Conservation (phyloP, 2,113 vertebrate species). For the Strix aluco region DNA sequence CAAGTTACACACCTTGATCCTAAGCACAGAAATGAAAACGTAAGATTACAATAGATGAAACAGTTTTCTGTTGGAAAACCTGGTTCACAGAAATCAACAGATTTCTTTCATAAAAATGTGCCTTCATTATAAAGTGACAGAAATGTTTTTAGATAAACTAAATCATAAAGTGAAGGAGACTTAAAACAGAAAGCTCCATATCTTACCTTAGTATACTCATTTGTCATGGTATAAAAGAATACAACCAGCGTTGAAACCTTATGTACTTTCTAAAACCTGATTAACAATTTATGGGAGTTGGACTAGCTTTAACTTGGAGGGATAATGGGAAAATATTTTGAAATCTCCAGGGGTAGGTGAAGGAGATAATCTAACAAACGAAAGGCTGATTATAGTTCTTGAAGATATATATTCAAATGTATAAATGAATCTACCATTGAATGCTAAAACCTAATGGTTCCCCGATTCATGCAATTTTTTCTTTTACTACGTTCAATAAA, state of each 20-base stretch:
- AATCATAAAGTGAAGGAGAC: not conserved
- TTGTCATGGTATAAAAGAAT: not conserved
- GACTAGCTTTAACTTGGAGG: not conserved
- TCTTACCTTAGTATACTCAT: not conserved
- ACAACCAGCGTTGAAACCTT: not conserved
- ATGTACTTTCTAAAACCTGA: not conserved
- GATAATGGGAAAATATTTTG: not conserved
- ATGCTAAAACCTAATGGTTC: not conserved
- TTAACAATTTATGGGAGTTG: not conserved
- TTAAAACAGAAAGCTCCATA: not conserved
- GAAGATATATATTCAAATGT: not conserved
- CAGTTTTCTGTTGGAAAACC: not conserved
- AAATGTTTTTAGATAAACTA: not conserved
- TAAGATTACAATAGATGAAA: not conserved
- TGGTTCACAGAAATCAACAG: not conserved
- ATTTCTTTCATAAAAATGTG: not conserved
- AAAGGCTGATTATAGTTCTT: not conserved
- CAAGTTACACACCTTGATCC: not conserved
- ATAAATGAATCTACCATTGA: not conserved
- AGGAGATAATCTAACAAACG: not conserved
- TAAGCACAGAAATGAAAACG: not conserved
- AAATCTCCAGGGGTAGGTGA: not conserved
- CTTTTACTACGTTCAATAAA: conserved; percentile 34
- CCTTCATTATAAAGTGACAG: not conserved
- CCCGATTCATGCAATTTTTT: not conserved